Percentiles rank a stretch among this genome's conserved stretches.
Conservation (phyloP, 92 coral and sea anemone species). For the Chrysogorgia sp. region DNA sequence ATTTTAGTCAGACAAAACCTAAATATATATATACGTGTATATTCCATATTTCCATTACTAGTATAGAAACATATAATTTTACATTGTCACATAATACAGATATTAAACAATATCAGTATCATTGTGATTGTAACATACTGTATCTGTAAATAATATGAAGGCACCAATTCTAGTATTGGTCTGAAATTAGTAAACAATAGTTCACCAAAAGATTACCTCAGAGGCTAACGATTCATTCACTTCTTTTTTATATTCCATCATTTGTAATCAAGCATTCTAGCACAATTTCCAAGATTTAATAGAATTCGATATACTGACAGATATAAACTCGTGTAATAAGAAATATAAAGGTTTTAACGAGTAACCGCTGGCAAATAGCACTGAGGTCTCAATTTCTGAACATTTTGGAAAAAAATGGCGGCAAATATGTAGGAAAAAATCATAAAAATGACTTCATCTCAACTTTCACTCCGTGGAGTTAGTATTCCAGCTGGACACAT, state of each 20-base stretch:
- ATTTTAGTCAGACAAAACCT: no score
- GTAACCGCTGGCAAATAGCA: background rate
- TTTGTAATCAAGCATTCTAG: slow-evolving; percentile 9
- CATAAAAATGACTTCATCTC: slow-evolving; percentile 54
- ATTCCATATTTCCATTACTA: no score
- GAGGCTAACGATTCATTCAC: slow-evolving; percentile 68
- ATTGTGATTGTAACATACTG: no score
- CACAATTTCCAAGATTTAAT: background rate
- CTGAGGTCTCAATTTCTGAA: background rate
- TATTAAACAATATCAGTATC: no score
- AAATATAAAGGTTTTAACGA: background rate
- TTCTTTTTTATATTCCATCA: slow-evolving; percentile 61
- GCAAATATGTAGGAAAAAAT: background rate
- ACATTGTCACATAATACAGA: no score
- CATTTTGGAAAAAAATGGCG: background rate
- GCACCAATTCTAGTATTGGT: background rate
- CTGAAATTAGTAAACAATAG: background rate
- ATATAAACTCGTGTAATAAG: background rate
- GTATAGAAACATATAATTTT: no score
- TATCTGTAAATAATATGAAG: no score
- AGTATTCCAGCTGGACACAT: slow-evolving; percentile 88
- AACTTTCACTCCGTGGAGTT: slow-evolving; percentile 75
- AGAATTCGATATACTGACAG: background rate
- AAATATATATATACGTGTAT: no score
- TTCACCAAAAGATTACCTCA: slow-evolving; percentile 59